Percentiles rank a stretch among this genome's conserved stretches.
Conservation (phyloP, 64 coral and sea anemone species). For the Acropora yongei region DNA sequence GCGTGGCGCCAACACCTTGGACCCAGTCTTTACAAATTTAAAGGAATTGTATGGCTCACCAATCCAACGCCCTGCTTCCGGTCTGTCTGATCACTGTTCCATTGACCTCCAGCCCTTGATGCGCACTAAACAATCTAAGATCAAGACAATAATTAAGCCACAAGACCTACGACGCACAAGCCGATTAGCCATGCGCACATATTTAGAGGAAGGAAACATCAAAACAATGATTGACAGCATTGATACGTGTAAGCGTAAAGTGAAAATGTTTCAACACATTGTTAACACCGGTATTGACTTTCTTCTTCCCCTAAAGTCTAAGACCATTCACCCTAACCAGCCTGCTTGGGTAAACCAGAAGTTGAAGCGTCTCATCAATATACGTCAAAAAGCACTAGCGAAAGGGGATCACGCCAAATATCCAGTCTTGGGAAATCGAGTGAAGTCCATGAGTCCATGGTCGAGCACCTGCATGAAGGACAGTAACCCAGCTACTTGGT, state of each 20-base stretch:
- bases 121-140: constrained; percentile 14
- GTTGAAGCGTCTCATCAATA: background rate
- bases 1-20: background rate
- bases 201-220: constrained; percentile 6
- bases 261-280: too few species aligned
- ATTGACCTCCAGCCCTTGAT: constrained; percentile 40
- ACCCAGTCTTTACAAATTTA: background rate
- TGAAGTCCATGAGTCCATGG: background rate
- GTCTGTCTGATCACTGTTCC: constrained; percentile 51
- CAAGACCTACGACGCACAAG: constrained; percentile 19
- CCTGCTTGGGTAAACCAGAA: background rate
- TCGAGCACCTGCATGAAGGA: too few species aligned
- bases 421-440: background rate
- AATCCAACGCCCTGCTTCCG: constrained; percentile 25
- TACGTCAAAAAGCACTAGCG: too few species aligned
- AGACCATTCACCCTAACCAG: background rate
- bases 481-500: constrained; percentile 15
- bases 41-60: constrained; percentile 37
- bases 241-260: background rate
- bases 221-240: background rate
- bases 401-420: too few species aligned
- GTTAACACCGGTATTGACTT: too few species aligned
- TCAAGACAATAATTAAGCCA: constrained; percentile 23
- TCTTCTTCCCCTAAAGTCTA: too few species aligned
- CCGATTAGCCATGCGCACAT: constrained; percentile 22